phyloP scores from a whole-genome alignment of 1,140 invertebrate species.

The Panonychus citri region DNA sequence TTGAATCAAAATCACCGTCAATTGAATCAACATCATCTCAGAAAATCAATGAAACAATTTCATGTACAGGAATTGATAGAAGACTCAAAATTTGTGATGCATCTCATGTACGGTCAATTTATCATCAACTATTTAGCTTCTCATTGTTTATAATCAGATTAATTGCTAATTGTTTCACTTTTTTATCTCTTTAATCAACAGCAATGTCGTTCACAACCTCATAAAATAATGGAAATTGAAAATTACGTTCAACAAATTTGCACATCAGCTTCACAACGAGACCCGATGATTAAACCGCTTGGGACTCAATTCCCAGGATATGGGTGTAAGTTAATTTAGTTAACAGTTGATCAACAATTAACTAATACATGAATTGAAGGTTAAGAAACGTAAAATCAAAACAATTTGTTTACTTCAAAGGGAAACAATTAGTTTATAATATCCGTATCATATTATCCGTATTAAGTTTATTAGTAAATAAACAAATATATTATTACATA shows the following conservation, averaged over 20 bases:
- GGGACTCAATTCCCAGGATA: conserved; percentile 16
- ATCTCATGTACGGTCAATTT: conserved; percentile 25
- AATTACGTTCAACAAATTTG: conserved; percentile 16
- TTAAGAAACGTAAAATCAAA: no score
- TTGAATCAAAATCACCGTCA: no score
- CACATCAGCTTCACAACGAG: conserved; percentile 9
- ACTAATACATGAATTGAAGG: no score
- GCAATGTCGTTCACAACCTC: not conserved
- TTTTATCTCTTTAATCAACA: not conserved
- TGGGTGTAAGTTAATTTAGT: conserved; percentile 9
- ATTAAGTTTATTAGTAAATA: no score
- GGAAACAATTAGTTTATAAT: no score
- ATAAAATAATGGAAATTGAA: conserved; percentile 7
- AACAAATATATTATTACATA: no score
- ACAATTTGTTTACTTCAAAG: no score
- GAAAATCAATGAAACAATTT: conserved; percentile 24
- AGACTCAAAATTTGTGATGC: conserved; percentile 32
- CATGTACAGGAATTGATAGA: not conserved
- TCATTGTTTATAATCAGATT: no score
- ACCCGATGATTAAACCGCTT: conserved; percentile 11
- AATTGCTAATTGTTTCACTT: no score
- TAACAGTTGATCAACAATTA: no score
- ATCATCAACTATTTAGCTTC: no score
- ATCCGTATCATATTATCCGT: no score
- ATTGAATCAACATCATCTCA: conserved; percentile 15